Percentiles rank a stretch among this genome's conserved stretches.
Conservation (phyloP, 2,888 invertebrate genomes). For the Miltochrista miniata region DNA sequence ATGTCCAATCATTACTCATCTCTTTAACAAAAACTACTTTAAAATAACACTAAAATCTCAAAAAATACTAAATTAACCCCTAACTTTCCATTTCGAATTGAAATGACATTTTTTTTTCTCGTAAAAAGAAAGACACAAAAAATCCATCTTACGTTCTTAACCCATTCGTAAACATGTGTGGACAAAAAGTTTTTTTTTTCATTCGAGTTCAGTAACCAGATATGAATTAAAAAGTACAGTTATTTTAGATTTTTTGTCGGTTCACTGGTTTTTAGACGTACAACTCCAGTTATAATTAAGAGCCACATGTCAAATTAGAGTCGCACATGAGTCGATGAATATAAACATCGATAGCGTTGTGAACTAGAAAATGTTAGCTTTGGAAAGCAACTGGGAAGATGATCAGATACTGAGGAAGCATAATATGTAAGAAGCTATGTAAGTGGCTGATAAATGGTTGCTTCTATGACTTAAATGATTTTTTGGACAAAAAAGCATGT, state of each 20-base stretch:
- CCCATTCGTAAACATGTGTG: conserved; percentile 73
- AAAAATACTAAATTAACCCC: conserved; percentile 73
- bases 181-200: conserved; percentile 55
- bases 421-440: too few relatives aligned
- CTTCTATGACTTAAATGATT: too few relatives aligned
- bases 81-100: conserved; percentile 78
- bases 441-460: too few relatives aligned
- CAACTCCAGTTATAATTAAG: conserved; percentile 76
- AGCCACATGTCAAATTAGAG: conserved; percentile 71
- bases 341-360: conserved; percentile 29
- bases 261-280: conserved; percentile 71
- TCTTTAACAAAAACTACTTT: conserved; percentile 46
- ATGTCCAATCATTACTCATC: conserved; percentile 74
- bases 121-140: conserved; percentile 35
- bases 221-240: conserved; percentile 72
- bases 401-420: too few relatives aligned
- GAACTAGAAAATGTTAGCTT: not conserved
- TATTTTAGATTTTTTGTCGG: conserved; percentile 72
- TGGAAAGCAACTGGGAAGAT: too few relatives aligned
- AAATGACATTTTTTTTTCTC: conserved; percentile 68
- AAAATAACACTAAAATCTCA: conserved; percentile 51
- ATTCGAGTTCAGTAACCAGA: conserved; percentile 78
- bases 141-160: conserved; percentile 53
- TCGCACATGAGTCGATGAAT: conserved; percentile 33
- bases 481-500: too few relatives aligned